Conservation (phyloP, 2,797 vertebrate genomes). For the Sebastolobus alascanus region DNA sequence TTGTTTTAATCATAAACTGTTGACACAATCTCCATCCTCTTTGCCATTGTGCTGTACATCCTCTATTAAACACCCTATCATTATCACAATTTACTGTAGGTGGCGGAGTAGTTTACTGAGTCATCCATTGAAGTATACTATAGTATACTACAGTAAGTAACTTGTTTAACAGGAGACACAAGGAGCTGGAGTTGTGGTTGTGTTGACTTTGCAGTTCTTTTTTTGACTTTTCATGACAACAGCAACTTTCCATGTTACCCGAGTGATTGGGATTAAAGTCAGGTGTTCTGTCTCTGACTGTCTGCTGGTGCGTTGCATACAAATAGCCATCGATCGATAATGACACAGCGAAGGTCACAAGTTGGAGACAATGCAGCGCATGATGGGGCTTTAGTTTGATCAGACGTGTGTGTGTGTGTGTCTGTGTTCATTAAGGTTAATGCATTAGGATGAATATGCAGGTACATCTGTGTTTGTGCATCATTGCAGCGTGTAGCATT, state of each 20-base stretch:
- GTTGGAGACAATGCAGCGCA: background rate
- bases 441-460: background rate
- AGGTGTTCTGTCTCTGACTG: constrained; percentile 29
- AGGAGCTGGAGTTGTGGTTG: background rate
- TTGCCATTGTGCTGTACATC: background rate
- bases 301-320: constrained; percentile 51
- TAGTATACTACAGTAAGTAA: background rate
- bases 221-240: constrained; percentile 4
- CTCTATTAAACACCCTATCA: background rate
- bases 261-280: constrained; percentile 50
- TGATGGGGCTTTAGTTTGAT: background rate
- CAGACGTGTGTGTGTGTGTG: background rate
- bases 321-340: constrained; percentile 63
- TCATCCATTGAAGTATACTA: background rate
- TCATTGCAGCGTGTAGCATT: background rate
- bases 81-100: background rate
- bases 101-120: background rate
- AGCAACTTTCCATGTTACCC: background rate
- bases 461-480: background rate
- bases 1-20: background rate
- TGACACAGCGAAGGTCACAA: constrained; percentile 35
- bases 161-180: too few species aligned
- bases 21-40: background rate
- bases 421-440: background rate
- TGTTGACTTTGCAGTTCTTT: constrained; percentile 2